phyloP scores from a whole-genome alignment of 2,888 invertebrate genomes.

The Mythimna loreyi region DNA sequence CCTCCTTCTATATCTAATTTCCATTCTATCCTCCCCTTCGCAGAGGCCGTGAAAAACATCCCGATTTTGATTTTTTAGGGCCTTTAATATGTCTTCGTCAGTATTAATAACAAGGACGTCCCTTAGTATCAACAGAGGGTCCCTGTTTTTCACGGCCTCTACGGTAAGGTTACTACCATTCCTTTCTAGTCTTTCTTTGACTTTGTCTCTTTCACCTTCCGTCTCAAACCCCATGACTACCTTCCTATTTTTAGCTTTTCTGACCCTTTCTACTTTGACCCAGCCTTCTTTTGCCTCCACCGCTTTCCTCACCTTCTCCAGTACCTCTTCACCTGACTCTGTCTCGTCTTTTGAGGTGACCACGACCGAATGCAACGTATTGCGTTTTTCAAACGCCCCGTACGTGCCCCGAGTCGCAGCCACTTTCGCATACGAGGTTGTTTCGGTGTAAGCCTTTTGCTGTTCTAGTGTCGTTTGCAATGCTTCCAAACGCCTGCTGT shows the following conservation, averaged over 20 bases:
- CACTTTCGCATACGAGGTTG: not conserved
- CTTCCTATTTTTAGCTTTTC: not conserved
- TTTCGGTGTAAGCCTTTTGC: too few species aligned
- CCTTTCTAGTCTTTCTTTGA: not conserved
- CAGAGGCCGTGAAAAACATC: too few species aligned
- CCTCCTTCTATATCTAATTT: not conserved
- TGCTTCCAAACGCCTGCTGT: too few species aligned
- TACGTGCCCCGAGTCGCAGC: not conserved
- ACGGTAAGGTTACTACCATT: not conserved
- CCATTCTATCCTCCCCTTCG: too few species aligned
- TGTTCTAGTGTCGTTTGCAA: not conserved
- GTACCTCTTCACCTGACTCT: not conserved
- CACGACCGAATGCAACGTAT: not conserved
- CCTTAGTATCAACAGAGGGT: not conserved
- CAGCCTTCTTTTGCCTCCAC: too few species aligned
- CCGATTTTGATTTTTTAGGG: too few species aligned
- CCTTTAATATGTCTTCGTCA: not conserved
- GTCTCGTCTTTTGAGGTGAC: not conserved
- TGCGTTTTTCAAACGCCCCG: not conserved
- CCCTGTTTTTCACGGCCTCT: conserved; percentile 8
- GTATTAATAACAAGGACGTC: too few species aligned
- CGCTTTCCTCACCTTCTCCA: not conserved
- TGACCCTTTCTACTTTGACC: not conserved
- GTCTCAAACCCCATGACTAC: not conserved
- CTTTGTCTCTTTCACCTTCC: not conserved